Evolutionary conservation across 2,888 invertebrate genomes (phyloP).

Genomic region (Idaea dimidiata): DNA sequence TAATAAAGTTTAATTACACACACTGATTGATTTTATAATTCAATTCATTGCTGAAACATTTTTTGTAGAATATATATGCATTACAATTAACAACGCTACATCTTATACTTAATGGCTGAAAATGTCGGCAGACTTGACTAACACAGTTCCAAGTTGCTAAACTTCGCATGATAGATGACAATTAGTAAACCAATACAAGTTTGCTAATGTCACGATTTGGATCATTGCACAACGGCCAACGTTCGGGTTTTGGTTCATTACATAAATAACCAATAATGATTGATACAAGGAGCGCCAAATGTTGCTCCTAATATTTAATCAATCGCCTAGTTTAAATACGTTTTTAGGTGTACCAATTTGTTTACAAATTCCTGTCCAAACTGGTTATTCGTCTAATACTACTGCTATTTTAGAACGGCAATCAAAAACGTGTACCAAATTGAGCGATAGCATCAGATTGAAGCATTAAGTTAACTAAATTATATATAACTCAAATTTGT

Average conservation of each 20-base stretch:
- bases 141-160: slow-evolving; percentile 24
- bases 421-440: no score
- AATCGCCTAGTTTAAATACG: background rate
- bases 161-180: slow-evolving; percentile 30
- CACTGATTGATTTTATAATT: slow-evolving; percentile 2
- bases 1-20: background rate
- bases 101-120: background rate
- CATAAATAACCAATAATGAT: background rate
- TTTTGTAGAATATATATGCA: background rate
- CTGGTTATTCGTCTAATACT: background rate
- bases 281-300: background rate
- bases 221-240: slow-evolving; percentile 15
- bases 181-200: slow-evolving; percentile 24
- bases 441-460: no score
- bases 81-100: no score
- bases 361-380: background rate
- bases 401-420: no score
- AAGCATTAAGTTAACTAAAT: no score
- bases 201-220: slow-evolving; percentile 15
- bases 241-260: slow-evolving; percentile 8
- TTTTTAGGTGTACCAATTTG: background rate
- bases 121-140: background rate
- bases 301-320: background rate
- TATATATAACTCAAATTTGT: background rate
- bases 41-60: background rate